Evolutionary conservation across 2,888 invertebrate species (phyloP), one percentile per base, ranked within the genome.

Genomic region (Scaptomyza flava): DNA sequence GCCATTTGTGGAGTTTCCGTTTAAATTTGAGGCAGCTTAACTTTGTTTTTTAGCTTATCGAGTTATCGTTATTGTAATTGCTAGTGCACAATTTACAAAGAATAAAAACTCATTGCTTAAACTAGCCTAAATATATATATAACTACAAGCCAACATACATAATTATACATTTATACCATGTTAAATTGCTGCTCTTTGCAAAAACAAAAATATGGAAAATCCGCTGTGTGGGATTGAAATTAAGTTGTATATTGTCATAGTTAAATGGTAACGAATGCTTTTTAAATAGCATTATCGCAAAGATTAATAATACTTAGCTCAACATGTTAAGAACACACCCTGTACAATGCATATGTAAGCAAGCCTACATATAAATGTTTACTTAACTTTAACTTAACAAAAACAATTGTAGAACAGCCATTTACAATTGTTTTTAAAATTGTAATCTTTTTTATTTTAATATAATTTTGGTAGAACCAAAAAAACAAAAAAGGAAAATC

Each of bases 361-460:
- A 23, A 23, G 23, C 23, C 23, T 62, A 47, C 33, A 54, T 27
- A 45, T 6, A 27, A 3, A 20, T 14, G 7, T 20, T 0, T 33
- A 20, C 6, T 3, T 12, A 30, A 34, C 12, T 50, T 23, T 14
- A 33, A 20, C n/a, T 27, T 30, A 23, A 17, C 17, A 63, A 73
- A 83, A 82, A 68, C 77, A 79, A 68, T 63, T 79, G 90, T 77
- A 87, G 66, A 42, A 56, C 89, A 90, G 89, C 90, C 89, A 90
- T 79, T 84, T 82, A 71, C 75, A 69, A 61, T 87, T 69, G 73
- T 81, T 67, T 79, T 76, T 61, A 11, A 6, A 27, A 30, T 17
- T 54, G 7, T 57, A 41, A 33, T 20, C 51, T 45, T 43, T 33
- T 52, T 59, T 20, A 45, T 52, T 63, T 53, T 47, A 63, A 67